These are phyloP conservation scores for Gallinago media DNA, from an alignment of 2,113 vertebrate species.

Conservation along the genomic window DNA sequence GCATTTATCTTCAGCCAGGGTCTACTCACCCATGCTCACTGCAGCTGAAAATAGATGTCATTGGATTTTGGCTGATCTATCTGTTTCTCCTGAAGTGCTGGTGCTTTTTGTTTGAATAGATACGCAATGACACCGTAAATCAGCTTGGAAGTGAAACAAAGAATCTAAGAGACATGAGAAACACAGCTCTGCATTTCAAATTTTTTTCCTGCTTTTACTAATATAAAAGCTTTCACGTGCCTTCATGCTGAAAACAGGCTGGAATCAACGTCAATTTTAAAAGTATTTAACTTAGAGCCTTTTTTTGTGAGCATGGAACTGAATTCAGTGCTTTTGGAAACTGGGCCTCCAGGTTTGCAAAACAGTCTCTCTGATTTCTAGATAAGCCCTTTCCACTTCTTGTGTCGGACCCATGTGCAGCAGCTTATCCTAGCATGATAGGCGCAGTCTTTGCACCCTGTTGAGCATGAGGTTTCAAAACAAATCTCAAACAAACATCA, in stretches of 20 bases:
- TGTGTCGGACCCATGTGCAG: neutral
- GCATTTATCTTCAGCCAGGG: neutral
- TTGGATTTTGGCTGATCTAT: neutral
- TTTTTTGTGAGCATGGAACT: neutral
- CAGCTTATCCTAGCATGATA: neutral
- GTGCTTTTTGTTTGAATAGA: neutral
- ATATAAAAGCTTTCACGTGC: neutral
- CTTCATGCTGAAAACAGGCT: neutral
- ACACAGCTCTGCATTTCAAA: neutral
- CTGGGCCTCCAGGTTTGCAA: neutral
- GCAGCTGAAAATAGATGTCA: neutral
- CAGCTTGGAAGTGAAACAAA: slow-evolving; percentile 26
- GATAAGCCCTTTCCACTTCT: neutral
- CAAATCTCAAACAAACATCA: slow-evolving; percentile 13
- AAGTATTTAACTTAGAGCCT: neutral
- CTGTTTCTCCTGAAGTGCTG: neutral
- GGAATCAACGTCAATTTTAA: neutral
- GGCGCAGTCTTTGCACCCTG: neutral
- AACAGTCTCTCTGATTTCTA: neutral
- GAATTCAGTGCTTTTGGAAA: neutral
- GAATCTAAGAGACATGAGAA: neutral
- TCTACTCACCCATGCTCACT: neutral
- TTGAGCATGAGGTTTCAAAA: neutral
- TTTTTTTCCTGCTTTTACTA: neutral
- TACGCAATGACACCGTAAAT: neutral